Base-by-base conservation (phyloP, 2,888 invertebrate genomes). In the Ischnura elegans region DNA sequence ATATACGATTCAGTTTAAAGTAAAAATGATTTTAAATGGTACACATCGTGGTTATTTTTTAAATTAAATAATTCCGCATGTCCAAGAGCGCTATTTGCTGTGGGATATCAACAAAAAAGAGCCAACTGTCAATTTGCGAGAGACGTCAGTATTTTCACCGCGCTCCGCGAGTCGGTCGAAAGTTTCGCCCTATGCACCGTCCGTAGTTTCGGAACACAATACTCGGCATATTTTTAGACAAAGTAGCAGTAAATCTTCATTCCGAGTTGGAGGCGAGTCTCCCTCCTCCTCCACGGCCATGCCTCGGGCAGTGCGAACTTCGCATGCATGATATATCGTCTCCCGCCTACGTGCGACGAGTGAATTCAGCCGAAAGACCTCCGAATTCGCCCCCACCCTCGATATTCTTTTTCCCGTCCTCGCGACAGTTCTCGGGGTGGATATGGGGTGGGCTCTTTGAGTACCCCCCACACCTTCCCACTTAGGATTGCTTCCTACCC, bases 281-380 rank as follows among this genome's bases (percentile, higher is more conserved):
- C 76, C 25, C 21, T 8, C 0, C 25, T 25, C 0, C 61, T 76
- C 36, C 76, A 76, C 66, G 29, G 76, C 36, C 76, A 16, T 76
- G 76, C 36, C 76, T 76, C 76, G 76, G 16, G 76, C 76, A 36
- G 10, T 76, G 76, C 29, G 66, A 76, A 76, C 36, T 76, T 76
- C 36, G 76, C 76, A 10, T 76, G 76, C 76, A 76, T 76, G 76
- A 76, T 76, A 76, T 76, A 76, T 36, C 16, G 76, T 76, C 36
- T 36, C 36, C 76, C 16, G 36, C 8, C 76, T 36, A 36, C 76
- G 36, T 76, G 76, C 76, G 76, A 10, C 36, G 76, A 76, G 76
- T 76, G 76, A 76, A 76, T 76, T 61, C 61, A 76, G 4, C 36
- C 76, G 61, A 61, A 61, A 61, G 61, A 61, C 25, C 61, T 61